A percentile compares a stretch with the other conserved stretches of the same genome.
phyloP scores from a whole-genome alignment of 2,797 vertebrate species.

The Gadopsis marmoratus region DNA sequence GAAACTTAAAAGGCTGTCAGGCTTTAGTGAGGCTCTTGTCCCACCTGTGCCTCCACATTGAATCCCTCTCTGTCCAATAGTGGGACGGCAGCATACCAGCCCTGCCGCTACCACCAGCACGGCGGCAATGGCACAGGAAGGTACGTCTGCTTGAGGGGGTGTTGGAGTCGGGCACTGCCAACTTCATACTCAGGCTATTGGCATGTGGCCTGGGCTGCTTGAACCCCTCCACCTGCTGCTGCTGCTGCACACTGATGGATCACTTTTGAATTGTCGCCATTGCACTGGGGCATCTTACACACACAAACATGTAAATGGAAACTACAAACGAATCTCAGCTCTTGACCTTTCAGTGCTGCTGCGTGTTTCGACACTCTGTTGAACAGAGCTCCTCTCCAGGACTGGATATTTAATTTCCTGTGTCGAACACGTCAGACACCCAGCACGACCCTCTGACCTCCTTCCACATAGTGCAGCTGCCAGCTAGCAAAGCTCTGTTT shows the following conservation, averaged over 20 bases:
- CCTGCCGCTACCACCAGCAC: slow-evolving; percentile 95
- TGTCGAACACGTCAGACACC: slow-evolving; percentile 43
- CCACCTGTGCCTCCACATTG: slow-evolving; percentile 83
- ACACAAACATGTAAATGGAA: slow-evolving; percentile 39
- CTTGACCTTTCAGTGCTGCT: slow-evolving; percentile 52
- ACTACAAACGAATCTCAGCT: slow-evolving; percentile 36
- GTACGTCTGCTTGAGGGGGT: slow-evolving; percentile 85
- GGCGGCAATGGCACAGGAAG: slow-evolving; percentile 95
- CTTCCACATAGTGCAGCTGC: slow-evolving; percentile 39
- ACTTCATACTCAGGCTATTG: slow-evolving; percentile 68
- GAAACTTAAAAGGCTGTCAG: slow-evolving; percentile 3
- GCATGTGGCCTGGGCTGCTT: slow-evolving; percentile 80
- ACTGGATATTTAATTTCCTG: slow-evolving; percentile 57
- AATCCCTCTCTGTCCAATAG: slow-evolving; percentile 93
- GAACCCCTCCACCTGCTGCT: slow-evolving; percentile 68
- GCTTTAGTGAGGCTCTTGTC: slow-evolving; percentile 51
- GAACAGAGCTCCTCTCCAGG: slow-evolving; percentile 41
- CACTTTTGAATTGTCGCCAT: slow-evolving; percentile 59
- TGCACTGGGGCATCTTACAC: slow-evolving; percentile 62
- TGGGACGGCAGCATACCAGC: slow-evolving; percentile 97
- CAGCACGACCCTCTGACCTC: slow-evolving; percentile 62
- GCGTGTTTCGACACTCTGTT: slow-evolving; percentile 46
- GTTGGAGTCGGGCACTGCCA: slow-evolving; percentile 64
- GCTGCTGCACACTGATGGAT: slow-evolving; percentile 71
- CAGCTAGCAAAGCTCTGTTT: slow-evolving; percentile 34